phyloP scores from a whole-genome alignment of 2,797 vertebrate species.

The Sebastes matsubarae region DNA sequence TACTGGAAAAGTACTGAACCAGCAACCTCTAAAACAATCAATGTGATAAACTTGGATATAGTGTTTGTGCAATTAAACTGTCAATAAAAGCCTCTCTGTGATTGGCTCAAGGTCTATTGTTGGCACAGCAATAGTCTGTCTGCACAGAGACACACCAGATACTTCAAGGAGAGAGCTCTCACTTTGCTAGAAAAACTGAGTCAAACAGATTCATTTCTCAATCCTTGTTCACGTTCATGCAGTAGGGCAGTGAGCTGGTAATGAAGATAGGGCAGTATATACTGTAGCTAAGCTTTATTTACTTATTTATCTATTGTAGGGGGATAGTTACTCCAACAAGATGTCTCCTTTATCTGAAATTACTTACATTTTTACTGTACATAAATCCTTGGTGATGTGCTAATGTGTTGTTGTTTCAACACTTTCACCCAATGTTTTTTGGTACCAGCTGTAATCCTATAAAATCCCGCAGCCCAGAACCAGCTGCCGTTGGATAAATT shows the following conservation, averaged over 20 bases:
- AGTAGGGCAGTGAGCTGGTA: background rate
- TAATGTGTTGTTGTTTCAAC: background rate
- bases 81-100: conserved; percentile 3
- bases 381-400: background rate
- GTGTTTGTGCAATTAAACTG: conserved; percentile 3
- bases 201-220: background rate
- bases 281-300: background rate
- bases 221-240: background rate
- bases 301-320: background rate
- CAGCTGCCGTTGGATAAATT: background rate
- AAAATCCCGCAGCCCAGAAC: background rate
- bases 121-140: background rate
- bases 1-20: background rate
- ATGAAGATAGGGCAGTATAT: background rate
- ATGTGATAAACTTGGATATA: background rate
- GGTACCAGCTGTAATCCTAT: background rate
- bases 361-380: background rate
- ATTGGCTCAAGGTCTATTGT: conserved; percentile 6
- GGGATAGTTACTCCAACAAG: background rate
- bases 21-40: background rate
- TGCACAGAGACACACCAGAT: background rate
- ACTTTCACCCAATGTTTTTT: background rate
- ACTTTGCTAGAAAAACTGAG: background rate
- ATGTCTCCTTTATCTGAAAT: background rate
- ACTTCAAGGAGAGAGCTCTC: background rate